These are phyloP conservation scores for Cephalopterus ornatus DNA, from an alignment of 2,113 vertebrate species.

Conservation along the genomic window DNA sequence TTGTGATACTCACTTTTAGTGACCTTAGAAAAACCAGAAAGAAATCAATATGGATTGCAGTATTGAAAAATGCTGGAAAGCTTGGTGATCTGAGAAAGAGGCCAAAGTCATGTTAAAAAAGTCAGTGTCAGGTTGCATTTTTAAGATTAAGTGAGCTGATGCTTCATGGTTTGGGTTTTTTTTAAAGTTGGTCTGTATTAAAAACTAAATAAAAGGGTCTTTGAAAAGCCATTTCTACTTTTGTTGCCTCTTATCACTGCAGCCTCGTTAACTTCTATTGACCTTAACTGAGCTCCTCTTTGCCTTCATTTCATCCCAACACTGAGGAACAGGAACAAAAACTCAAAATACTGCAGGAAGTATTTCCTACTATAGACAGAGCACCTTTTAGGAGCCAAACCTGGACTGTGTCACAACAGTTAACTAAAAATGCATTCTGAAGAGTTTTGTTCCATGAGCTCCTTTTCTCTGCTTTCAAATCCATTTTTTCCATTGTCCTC, in stretches of 20 bases:
- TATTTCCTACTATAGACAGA: background rate
- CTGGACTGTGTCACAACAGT: background rate
- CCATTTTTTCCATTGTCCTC: background rate
- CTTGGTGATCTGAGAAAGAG: background rate
- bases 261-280: background rate
- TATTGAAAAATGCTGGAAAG: background rate
- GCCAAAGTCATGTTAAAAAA: constrained; percentile 6
- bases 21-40: constrained; percentile 16
- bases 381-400: background rate
- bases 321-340: background rate
- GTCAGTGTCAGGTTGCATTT: background rate
- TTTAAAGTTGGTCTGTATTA: background rate
- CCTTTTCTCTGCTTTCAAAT: background rate
- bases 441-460: background rate
- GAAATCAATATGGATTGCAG: constrained; percentile 8
- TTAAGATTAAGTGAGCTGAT: background rate
- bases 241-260: background rate
- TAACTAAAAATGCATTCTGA: background rate
- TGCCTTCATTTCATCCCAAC: background rate
- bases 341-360: background rate
- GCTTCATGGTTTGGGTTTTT: background rate
- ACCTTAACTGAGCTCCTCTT: background rate
- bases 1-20: constrained; percentile 27
- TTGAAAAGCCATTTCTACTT: background rate
- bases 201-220: background rate